Conservation (phyloP, 1,140 invertebrate species). For the Philotrypesis tridentata region DNA sequence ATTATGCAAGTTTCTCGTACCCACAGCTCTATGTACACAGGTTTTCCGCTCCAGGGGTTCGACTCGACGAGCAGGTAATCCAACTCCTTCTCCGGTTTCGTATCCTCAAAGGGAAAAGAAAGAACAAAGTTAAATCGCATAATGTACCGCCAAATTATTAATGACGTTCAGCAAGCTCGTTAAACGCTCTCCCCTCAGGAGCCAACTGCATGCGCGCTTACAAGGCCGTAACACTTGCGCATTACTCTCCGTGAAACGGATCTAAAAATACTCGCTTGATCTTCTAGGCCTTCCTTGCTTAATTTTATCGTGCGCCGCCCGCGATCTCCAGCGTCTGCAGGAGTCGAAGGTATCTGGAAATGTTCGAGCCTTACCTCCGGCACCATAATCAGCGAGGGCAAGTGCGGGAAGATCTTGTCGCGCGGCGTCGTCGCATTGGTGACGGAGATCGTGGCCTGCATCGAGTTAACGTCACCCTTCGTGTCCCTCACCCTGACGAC, state of each 20-base stretch:
- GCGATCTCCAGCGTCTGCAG: too few relatives aligned
- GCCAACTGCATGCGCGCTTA: too few relatives aligned
- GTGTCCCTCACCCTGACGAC: slow-evolving; percentile 84
- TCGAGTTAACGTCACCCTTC: slow-evolving; percentile 82
- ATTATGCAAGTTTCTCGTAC: slow-evolving; percentile 67
- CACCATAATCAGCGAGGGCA: slow-evolving; percentile 85
- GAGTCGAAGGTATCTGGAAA: neutral
- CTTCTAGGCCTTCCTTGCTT: too few relatives aligned
- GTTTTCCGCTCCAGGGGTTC: slow-evolving; percentile 83
- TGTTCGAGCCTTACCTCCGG: slow-evolving; percentile 79
- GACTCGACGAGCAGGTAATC: slow-evolving; percentile 86
- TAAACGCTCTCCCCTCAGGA: too few relatives aligned
- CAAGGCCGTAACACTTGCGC: too few relatives aligned
- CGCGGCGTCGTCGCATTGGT: slow-evolving; percentile 86
- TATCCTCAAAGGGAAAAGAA: slow-evolving; percentile 77
- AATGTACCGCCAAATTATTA: too few relatives aligned
- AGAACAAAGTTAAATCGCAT: slow-evolving; percentile 21
- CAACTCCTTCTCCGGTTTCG: slow-evolving; percentile 85
- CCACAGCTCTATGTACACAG: slow-evolving; percentile 86
- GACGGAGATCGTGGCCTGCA: slow-evolving; percentile 87
- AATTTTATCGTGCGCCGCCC: too few relatives aligned
- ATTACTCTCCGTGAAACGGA: too few relatives aligned
- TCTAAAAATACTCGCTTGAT: neutral
- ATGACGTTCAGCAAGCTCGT: too few relatives aligned
- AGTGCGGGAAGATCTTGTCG: slow-evolving; percentile 88